Base-by-base conservation (phyloP, 2,113 vertebrate genomes). In the Nicator chloris region DNA sequence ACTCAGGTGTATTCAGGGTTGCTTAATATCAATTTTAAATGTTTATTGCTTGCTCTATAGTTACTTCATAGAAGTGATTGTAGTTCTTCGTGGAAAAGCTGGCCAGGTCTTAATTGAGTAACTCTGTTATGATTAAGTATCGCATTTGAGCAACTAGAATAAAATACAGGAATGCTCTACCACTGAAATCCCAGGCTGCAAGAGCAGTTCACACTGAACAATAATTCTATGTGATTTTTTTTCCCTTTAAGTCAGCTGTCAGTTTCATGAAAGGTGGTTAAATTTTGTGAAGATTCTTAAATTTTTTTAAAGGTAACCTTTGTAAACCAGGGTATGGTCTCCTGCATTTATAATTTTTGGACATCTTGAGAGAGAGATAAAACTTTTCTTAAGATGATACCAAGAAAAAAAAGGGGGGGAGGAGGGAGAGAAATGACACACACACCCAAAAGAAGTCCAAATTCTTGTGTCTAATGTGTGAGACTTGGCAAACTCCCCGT, bases 371-470 rank as follows among this genome's bases (percentile, higher is more conserved):
- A 61, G 59, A 57, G 31, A 11, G 30, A 39, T 35, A 53, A 44
- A 37, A 31, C 28, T 72, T 68, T 24, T 22, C 30, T 50, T 72
- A 37, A 33, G 18, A 13, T 22, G 26, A 35, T 61, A 61, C 14
- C 0, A 1, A 40, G 17, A 7, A 7, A 8, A n/a, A 15, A 16
- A 45, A 16, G 3, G 3, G 0, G 7, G 10, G 47, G 14, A 9
- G 33, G 22, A 49, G 21, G 45, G 33, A 42, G 45, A 28, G 30
- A 57, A 40, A 24, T 45, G 9, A 9, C 13, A 33, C 35, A 28
- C 13, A 18, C 23, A 20, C 28, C 24, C 26, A 16, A 56, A 21
- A 61, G 35, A 53, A 47, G 4, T 50, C 39, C 18, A 3, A 2
- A 59, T 86, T 83, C 40, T 65, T 47, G 14, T 53, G 49, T 91